Base-by-base conservation (phyloP, 1,140 invertebrate species). In the Eueides isabella region DNA sequence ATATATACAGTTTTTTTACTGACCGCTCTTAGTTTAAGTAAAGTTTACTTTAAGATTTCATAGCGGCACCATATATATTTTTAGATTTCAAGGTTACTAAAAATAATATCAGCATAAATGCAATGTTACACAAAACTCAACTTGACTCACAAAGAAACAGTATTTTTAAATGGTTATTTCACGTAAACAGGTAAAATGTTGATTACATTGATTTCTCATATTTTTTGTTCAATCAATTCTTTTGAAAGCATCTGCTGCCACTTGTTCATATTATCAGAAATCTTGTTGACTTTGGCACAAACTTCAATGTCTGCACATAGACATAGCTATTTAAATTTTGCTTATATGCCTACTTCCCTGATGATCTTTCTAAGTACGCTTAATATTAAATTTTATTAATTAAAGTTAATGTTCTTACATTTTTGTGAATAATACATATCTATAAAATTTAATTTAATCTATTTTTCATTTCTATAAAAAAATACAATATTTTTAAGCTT, bases 201-300 rank as follows among this genome's bases (percentile, higher is more conserved):
- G 16, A 44, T 7, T 23, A n/a, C 7, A 1, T 55, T 55, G 19
- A 55, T 55, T 55, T 55, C 7, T 23, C 2, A 23, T 55, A 23
- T 55, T 23, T 55, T 55, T 11, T 55, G 19, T 11, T 23, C 48
- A 4, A 26, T 55, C 7, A 26, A 12, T 55, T 55, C 19, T 55
- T 55, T 55, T 0, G 7, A 23, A 55, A 55, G 19, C 48, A 55
- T 23, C 2, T 26, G 48, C 64, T 62, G n/a, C 23, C 65, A 67
- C 64, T 72, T 68, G 55, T 33, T 44, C 35, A 61, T 1, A 38
- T 28, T 1, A 38, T 28, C 30, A 35, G 38, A 55, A 73, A n/a
- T 68, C 44, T 63, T 73, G 48, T 63, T 73, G 69, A 68, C 29
- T 76, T 76, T 72, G 74, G 69, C 74, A 68, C 55, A 48, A 68